phyloP scores from a whole-genome alignment of 2,888 invertebrate species.

The Temnothorax rugatulus region DNA sequence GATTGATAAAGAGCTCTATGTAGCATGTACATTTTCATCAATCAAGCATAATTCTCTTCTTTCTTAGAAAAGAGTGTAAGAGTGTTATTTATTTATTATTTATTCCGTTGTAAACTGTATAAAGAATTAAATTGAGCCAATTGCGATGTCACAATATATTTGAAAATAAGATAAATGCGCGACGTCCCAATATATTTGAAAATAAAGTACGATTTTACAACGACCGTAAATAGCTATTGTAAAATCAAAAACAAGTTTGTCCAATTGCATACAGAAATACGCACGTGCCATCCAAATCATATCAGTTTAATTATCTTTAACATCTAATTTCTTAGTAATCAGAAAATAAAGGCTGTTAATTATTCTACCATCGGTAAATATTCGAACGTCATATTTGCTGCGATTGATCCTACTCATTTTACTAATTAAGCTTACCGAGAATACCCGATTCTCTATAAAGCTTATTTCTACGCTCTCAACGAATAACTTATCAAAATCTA shows the following conservation, averaged over 20 bases:
- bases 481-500: background rate
- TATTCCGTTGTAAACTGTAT: background rate
- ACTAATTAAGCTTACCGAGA: conserved; percentile 19
- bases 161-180: background rate
- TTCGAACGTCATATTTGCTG: conserved; percentile 3
- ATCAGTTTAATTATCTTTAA: background rate
- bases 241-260: conserved; percentile 19
- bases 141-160: background rate
- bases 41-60: background rate
- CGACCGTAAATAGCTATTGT: background rate
- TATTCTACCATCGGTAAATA: conserved; percentile 23
- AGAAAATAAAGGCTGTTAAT: conserved; percentile 23
- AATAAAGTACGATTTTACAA: background rate
- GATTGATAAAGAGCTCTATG: background rate
- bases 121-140: conserved; percentile 1
- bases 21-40: background rate
- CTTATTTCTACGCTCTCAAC: background rate
- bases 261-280: background rate
- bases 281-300: background rate
- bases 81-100: conserved; percentile 4
- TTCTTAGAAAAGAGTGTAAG: background rate
- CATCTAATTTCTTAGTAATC: conserved; percentile 25
- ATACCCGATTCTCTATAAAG: conserved; percentile 3
- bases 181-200: background rate
- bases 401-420: conserved; percentile 7